phyloP scores from a whole-genome alignment of 2,888 invertebrate genomes.

The Ophion obscuratus region DNA sequence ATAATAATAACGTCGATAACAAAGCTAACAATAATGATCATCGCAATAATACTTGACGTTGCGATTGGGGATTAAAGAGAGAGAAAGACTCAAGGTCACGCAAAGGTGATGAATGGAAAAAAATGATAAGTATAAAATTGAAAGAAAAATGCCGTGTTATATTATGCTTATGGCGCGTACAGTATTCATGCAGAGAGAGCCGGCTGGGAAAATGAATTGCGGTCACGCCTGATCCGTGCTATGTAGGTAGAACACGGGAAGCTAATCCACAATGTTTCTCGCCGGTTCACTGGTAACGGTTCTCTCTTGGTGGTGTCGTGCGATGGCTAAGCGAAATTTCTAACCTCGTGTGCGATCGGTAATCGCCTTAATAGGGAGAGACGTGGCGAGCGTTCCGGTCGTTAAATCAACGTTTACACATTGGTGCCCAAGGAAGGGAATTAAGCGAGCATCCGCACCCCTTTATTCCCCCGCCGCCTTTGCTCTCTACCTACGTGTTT shows the following conservation, averaged over 20 bases:
- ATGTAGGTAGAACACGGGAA: constrained; percentile 56
- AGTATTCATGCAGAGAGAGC: constrained; percentile 44
- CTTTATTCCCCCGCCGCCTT: constrained; percentile 6
- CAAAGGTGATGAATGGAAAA: too few species aligned
- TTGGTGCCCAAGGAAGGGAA: constrained; percentile 50
- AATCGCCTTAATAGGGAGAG: constrained; percentile 66
- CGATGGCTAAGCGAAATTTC: constrained; percentile 64
- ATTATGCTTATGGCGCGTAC: constrained; percentile 32
- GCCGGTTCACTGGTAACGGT: constrained; percentile 40
- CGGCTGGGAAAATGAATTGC: constrained; percentile 62
- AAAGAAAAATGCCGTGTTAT: constrained; percentile 33
- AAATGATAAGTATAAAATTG: constrained; percentile 22
- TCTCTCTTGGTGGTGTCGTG: constrained; percentile 42
- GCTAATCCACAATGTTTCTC: constrained; percentile 54
- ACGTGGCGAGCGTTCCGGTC: constrained; percentile 62
- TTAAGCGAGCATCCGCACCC: constrained; percentile 30
- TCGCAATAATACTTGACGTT: too few species aligned
- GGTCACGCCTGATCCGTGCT: constrained; percentile 57
- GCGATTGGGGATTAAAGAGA: too few species aligned
- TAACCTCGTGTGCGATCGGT: constrained; percentile 63
- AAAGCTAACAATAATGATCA: too few species aligned
- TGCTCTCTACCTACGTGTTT: not conserved
- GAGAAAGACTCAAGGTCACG: too few species aligned
- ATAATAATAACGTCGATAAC: too few species aligned
- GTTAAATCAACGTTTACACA: constrained; percentile 67